A percentile compares a stretch with the other conserved stretches of the same genome.
Conservation (phyloP, 2,888 invertebrate species). For the Entomobrya multifasciata region DNA sequence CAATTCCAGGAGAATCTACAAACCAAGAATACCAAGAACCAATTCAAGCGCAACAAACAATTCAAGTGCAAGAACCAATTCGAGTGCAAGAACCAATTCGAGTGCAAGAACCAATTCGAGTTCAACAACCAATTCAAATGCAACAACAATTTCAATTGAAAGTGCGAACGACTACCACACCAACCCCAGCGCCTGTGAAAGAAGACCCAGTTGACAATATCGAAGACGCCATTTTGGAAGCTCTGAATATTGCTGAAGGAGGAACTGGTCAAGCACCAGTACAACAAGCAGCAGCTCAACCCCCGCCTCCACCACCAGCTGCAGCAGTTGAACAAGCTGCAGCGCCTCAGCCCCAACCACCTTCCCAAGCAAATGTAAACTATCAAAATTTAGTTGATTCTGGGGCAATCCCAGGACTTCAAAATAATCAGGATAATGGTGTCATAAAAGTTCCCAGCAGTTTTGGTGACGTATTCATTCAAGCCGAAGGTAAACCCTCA, state of each 20-base stretch:
- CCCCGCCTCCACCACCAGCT: no score
- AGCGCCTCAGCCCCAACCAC: no score
- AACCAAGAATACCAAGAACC: no score
- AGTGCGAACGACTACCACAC: slow-evolving; percentile 28
- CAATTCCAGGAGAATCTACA: background rate
- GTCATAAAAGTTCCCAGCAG: slow-evolving; percentile 11
- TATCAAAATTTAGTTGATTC: slow-evolving; percentile 4
- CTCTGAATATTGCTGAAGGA: slow-evolving; percentile 51
- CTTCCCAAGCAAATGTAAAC: background rate
- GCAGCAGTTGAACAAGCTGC: no score
- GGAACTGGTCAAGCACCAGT: background rate
- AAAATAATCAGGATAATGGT: background rate
- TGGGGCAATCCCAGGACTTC: background rate
- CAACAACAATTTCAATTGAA: no score
- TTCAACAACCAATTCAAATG: background rate
- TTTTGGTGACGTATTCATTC: slow-evolving; percentile 25
- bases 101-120: no score
- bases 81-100: no score
- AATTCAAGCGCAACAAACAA: no score
- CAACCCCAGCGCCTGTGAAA: background rate
- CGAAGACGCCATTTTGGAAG: slow-evolving; percentile 66
- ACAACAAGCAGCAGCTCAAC: no score
- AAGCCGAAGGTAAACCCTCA: background rate
- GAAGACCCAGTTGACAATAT: slow-evolving; percentile 52
- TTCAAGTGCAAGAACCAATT: no score